A percentile compares a stretch with the other conserved stretches of the same genome.
phyloP scores from a whole-genome alignment of 2,113 vertebrate species.

The Indicator maculatus region DNA sequence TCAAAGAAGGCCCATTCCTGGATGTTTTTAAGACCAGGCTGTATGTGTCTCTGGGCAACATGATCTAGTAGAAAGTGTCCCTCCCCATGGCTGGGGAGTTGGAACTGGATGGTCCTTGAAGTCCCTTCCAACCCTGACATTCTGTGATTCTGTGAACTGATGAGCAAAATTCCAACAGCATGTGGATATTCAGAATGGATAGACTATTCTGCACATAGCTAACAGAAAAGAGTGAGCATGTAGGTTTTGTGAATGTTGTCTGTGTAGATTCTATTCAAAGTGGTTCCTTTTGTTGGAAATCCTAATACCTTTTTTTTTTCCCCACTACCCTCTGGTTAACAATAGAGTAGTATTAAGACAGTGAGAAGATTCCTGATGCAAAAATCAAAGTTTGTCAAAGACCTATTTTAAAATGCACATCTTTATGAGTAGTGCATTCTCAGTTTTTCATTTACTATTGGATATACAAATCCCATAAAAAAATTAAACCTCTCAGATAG shows the following conservation, averaged over 20 bases:
- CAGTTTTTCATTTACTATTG: constrained; percentile 34
- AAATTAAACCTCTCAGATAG: constrained; percentile 24
- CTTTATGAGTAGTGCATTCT: background rate
- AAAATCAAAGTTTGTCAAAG: constrained; percentile 4
- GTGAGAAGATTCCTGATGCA: background rate
- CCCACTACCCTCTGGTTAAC: background rate
- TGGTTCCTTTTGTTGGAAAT: background rate
- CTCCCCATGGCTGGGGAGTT: too few species aligned
- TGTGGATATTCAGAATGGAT: background rate
- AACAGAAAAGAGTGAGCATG: background rate
- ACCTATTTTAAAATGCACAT: background rate
- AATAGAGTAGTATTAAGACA: background rate
- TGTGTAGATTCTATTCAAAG: background rate
- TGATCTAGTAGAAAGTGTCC: too few species aligned
- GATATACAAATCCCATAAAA: constrained; percentile 30
- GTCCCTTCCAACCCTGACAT: too few species aligned
- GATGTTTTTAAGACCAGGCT: too few species aligned
- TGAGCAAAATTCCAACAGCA: background rate
- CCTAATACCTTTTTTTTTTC: background rate
- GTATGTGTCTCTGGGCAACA: too few species aligned
- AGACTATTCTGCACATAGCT: background rate
- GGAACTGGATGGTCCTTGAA: too few species aligned
- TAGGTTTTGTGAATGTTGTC: background rate
- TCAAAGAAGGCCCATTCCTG: too few species aligned
- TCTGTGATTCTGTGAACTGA: background rate